Base-by-base conservation (phyloP, 2,888 invertebrate species). In the Camponotus fellah region DNA sequence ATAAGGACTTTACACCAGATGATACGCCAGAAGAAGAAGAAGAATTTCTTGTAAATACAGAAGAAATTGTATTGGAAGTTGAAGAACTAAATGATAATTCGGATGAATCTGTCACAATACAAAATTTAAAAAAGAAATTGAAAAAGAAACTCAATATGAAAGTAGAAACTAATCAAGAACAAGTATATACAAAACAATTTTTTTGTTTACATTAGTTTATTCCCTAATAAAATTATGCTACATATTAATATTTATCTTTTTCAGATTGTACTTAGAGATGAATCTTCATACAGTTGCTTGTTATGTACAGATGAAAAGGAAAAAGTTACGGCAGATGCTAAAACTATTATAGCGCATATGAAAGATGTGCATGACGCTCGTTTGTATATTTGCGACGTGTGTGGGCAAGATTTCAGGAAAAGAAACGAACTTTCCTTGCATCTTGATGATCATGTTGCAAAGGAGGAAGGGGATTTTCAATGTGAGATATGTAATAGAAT, bases 311-410 rank as follows among this genome's bases (percentile, higher is more conserved):
- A 91, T 17, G 92, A 94, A 14, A 93, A 93, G 1, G 95, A 95
- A 49, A 94, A 94, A 46, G 92, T 93, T 9, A 90, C 92, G 37
- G 95, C 95, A 26, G 96, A 96, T 90, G 96, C 97, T 0, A 96
- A 96, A 85, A 93, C 95, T 0, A 96, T 97, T 83, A 96, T 96
- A 90, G 92, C 95, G 0, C 97, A 98, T 88, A 94, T 97, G 91
- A 96, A 96, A 92, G 90, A 92, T 0, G 93, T 89, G 0, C 98
- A 98, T 93, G 96, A 96, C 71, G 95, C 96, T 0, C 95, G 97
- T 0, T 92, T 97, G 2, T 97, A 97, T 92, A 96, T 97, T 72
- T 98, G 98, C 88, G 96, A 96, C 83, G 94, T 96, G 6, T 98
- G 98, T 91, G 97, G 97, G 0, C 95, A 95, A 37, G 96, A 97